phyloP scores from a whole-genome alignment of 2,797 vertebrate species.

The Parotocinclus haroldoi region DNA sequence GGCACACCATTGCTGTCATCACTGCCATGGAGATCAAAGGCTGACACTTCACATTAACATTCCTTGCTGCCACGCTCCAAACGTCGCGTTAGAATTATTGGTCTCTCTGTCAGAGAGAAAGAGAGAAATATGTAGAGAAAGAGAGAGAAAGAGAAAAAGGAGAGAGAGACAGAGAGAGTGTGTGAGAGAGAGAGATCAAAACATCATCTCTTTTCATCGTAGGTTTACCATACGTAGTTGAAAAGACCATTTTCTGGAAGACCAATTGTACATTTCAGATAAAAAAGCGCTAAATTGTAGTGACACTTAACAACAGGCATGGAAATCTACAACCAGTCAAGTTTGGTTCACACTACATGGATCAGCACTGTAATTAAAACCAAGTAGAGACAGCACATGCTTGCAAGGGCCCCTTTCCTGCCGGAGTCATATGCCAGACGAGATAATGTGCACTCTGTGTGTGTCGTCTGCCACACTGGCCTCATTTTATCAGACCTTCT shows the following conservation, averaged over 20 bases:
- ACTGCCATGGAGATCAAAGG: conserved; percentile 70
- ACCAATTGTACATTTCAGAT: conserved; percentile 6
- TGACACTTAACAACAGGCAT: background rate
- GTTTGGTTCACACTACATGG: background rate
- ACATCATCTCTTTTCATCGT: too few relatives aligned
- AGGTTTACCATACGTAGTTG: too few relatives aligned
- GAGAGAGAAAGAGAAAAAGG: background rate
- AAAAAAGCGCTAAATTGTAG: background rate
- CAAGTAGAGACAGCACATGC: background rate
- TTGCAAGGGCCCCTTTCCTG: conserved; percentile 2
- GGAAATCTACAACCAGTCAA: background rate
- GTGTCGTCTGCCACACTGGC: conserved; percentile 18
- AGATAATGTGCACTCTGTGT: conserved; percentile 12
- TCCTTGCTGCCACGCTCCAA: conserved; percentile 25
- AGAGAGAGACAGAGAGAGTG: too few relatives aligned
- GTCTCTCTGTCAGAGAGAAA: conserved; percentile 16
- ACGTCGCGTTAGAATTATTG: conserved; percentile 30
- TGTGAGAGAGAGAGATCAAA: too few relatives aligned
- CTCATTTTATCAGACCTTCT: conserved; percentile 34
- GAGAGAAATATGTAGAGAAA: conserved; percentile 5
- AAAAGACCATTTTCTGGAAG: too few relatives aligned
- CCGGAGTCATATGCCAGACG: background rate
- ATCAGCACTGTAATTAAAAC: background rate
- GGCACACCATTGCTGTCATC: conserved; percentile 65
- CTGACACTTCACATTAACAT: conserved; percentile 57